These are phyloP conservation scores for Sylvia borin DNA, from an alignment of 2,797 vertebrate species.

Conservation along the genomic window DNA sequence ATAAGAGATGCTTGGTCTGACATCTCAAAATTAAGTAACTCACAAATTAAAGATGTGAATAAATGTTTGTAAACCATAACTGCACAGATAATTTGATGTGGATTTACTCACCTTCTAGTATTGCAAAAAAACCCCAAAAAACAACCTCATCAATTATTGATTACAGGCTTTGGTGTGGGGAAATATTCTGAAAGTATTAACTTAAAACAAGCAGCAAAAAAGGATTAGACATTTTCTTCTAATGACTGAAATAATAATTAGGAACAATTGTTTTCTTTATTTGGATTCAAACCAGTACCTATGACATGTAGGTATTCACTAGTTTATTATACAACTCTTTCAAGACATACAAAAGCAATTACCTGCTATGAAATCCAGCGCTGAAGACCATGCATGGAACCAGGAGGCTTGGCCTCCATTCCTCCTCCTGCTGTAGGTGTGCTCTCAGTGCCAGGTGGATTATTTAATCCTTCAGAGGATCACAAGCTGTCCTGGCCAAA, in stretches of 20 bases:
- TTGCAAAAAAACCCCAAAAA: background rate
- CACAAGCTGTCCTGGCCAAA: background rate
- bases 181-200: background rate
- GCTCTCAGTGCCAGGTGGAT: background rate
- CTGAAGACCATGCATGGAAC: background rate
- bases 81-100: background rate
- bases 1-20: background rate
- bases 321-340: background rate
- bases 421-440: background rate
- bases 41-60: background rate
- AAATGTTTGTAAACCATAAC: background rate
- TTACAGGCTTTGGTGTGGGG: background rate
- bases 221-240: background rate
- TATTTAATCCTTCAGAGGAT: background rate
- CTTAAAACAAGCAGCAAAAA: background rate
- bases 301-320: background rate
- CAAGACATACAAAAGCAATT: background rate
- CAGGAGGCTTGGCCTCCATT: fast-evolving
- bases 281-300: background rate
- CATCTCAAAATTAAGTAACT: background rate
- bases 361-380: fast-evolving
- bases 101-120: background rate
- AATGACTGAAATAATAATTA: background rate
- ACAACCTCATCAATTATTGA: background rate
- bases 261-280: background rate